phyloP scores from a whole-genome alignment of 2,797 vertebrate species.

The Anolis apletophallus region DNA sequence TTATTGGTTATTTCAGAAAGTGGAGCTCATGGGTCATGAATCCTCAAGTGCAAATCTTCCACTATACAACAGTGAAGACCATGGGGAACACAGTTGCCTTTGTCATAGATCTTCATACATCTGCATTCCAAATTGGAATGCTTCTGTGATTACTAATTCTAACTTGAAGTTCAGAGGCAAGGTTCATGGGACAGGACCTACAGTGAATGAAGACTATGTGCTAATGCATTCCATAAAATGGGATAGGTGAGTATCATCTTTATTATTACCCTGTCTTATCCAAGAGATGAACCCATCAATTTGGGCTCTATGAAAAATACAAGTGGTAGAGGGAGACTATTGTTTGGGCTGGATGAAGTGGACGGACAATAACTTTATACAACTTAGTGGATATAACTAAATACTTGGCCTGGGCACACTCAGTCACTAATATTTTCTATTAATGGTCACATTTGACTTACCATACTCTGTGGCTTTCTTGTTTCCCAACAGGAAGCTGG shows the following conservation, averaged over 20 bases:
- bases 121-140: neutral
- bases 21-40: neutral
- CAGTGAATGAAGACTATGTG: neutral
- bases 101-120: neutral
- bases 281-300: neutral
- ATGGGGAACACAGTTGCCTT: neutral
- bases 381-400: neutral
- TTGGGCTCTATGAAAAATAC: neutral
- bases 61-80: neutral
- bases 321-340: neutral
- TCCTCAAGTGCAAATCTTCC: neutral
- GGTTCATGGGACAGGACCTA: neutral
- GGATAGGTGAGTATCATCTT: neutral
- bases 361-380: too few species aligned
- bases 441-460: neutral
- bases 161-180: neutral
- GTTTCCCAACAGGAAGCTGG: constrained; percentile 4
- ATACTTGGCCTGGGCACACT: neutral
- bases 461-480: neutral
- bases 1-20: neutral
- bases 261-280: neutral
- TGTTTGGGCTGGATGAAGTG: neutral
- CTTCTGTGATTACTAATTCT: neutral
- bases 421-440: neutral
- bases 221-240: neutral